Base-by-base conservation (phyloP, 2,113 vertebrate species). In the Columba livia region DNA sequence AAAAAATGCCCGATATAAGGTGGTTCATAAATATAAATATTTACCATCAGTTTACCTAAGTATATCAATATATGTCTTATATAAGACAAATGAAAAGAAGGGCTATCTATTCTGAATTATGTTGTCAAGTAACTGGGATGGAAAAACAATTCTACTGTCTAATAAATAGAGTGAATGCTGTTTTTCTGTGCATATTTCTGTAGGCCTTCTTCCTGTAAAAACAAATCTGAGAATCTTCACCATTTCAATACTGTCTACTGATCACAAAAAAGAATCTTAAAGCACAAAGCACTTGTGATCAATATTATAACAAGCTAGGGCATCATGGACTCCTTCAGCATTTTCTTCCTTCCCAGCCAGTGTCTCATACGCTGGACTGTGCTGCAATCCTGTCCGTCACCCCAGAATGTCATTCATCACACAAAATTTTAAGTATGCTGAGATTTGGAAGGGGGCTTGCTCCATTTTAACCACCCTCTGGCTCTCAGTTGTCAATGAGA, bases 351-450 rank as follows among this genome's bases (percentile, higher is more conserved):
- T 69, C 25, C 38, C 21, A 67, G 86, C 4, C 62, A 79, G 47
- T 24, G 12, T 36, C 1, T 3, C 0, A 0, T 23, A 61, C 11
- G 38, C 26, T 17, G 28, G 14, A 56, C 12, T 4, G 32, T 28
- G 29, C n/a, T 54, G 54, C 44, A 79, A 13, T 24, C 36, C 29
- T 44, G 12, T 26, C 54, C 26, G 15, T 26, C 40, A 79, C 10
- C 24, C 29, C 72, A 71, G 51, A 36, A 15, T 64, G 77, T 60
- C 9, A 23, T 23, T 56, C n/a, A 64, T 50, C 21, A 72, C 0
- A 2, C 23, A 17, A 65, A 85, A 25, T 78, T 84, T 77, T 56
- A 56, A 71, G 36, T 16, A 72, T 13, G 25, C 14, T 34, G 56
- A 64, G 57, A 85, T 62, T 2, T 60, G 12, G 47, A 88, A 88